phyloP scores from a whole-genome alignment of 2,888 invertebrate genomes.

The Mactromeris polynyma region DNA sequence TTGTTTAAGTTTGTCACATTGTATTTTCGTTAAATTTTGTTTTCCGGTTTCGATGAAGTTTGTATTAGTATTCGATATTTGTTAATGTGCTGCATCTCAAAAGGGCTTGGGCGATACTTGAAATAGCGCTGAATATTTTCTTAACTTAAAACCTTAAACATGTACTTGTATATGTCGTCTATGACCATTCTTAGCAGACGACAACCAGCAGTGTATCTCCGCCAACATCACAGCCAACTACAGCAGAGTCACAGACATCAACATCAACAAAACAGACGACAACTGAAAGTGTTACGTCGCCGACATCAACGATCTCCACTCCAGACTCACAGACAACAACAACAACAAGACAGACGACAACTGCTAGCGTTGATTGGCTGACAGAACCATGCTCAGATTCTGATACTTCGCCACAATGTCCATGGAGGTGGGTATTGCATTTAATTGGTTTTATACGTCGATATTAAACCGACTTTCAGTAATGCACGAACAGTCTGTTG shows the following conservation, averaged over 20 bases:
- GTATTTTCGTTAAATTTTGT: too few relatives aligned
- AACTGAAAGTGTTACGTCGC: neutral
- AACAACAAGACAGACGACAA: constrained; percentile 2
- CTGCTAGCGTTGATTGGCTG: constrained; percentile 49
- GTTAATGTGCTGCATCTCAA: too few relatives aligned
- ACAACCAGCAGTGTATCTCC: neutral
- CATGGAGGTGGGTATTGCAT: constrained; percentile 61
- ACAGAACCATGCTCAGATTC: constrained; percentile 56
- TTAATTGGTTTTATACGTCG: neutral
- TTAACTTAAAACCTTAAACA: too few relatives aligned
- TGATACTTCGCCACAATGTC: constrained; percentile 48
- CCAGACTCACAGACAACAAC: neutral
- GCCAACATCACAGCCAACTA: neutral
- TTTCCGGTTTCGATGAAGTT: too few relatives aligned
- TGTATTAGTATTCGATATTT: too few relatives aligned
- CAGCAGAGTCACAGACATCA: neutral
- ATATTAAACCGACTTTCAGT: too few relatives aligned
- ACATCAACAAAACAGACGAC: neutral
- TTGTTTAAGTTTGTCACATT: too few relatives aligned
- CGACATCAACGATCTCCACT: neutral
- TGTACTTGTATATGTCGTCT: neutral
- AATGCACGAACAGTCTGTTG: too few relatives aligned
- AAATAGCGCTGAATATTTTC: too few relatives aligned
- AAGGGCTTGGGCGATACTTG: too few relatives aligned
- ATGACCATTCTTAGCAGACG: neutral